A percentile compares a stretch with the other conserved stretches of the same genome.
These are phyloP conservation scores for Heliconius aoede DNA, from an alignment of 2,888 invertebrate genomes.

Conservation along the genomic window DNA sequence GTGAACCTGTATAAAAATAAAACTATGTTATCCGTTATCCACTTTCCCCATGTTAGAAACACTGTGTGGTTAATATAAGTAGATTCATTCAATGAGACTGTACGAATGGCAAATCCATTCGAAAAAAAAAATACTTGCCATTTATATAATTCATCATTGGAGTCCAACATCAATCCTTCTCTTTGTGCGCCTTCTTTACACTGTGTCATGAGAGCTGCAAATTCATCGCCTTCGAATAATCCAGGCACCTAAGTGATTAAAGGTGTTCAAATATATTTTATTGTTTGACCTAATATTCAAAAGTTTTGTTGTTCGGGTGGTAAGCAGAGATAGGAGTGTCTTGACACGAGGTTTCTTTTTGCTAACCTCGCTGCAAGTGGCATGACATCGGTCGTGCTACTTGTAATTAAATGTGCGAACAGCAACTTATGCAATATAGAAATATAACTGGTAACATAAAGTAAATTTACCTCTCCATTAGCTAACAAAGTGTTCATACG, in stretches of 20 bases:
- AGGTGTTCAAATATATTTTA: background rate
- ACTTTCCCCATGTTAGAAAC: no score
- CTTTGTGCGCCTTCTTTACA: constrained; percentile 99
- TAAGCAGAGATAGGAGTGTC: no score
- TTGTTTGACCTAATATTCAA: background rate
- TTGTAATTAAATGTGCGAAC: background rate
- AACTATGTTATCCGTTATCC: background rate
- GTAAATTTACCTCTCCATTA: constrained; percentile 92
- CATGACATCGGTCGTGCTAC: background rate
- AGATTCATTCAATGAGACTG: no score
- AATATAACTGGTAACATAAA: background rate
- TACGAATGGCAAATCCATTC: no score
- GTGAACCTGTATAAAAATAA: constrained; percentile 86
- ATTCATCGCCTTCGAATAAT: constrained; percentile 98
- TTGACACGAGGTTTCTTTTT: no score
- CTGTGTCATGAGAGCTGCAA: constrained; percentile 99
- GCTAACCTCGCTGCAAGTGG: no score
- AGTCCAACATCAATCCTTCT: constrained; percentile 99
- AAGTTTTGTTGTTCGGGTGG: no score
- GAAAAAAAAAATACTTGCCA: constrained; percentile 84
- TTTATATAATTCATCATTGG: constrained; percentile 99
- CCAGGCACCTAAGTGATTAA: constrained; percentile 87
- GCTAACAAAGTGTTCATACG: constrained; percentile 99
- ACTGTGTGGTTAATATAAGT: no score
- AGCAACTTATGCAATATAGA: background rate